A percentile compares a stretch with the other conserved stretches of the same genome.
These are phyloP conservation scores for Pterostichus madidus DNA, from an alignment of 2,888 invertebrate genomes.

Conservation along the genomic window DNA sequence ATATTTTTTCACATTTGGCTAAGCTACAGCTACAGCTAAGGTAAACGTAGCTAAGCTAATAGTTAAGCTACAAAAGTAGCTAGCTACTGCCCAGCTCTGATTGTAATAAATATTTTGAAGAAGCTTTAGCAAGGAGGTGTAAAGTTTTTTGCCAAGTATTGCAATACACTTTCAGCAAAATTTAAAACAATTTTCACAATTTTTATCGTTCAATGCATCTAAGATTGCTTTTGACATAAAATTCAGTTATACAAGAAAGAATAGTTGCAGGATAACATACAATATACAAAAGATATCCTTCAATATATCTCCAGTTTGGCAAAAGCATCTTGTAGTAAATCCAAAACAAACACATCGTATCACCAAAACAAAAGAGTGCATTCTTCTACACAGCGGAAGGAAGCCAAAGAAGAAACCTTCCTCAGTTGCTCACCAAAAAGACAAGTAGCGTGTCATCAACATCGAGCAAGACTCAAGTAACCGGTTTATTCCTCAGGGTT, in stretches of 20 bases:
- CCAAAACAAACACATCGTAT: constrained; percentile 26
- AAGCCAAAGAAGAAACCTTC: neutral
- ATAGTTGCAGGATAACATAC: neutral
- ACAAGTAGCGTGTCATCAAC: neutral
- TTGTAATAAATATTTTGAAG: too few relatives aligned
- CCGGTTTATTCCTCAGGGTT: too few relatives aligned
- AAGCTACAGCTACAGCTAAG: too few relatives aligned
- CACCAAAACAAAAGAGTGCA: constrained; percentile 36
- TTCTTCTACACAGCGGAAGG: constrained; percentile 1
- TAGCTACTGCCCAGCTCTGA: too few relatives aligned
- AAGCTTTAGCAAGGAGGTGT: too few relatives aligned
- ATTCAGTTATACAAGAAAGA: neutral
- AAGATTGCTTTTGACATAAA: constrained; percentile 1
- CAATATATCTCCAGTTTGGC: constrained; percentile 1
- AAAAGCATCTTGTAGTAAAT: constrained; percentile 15
- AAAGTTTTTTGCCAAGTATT: too few relatives aligned
- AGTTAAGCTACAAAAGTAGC: too few relatives aligned
- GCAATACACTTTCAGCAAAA: too few relatives aligned
- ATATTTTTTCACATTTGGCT: too few relatives aligned
- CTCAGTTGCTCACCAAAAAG: constrained; percentile 5
- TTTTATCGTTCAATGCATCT: too few relatives aligned
- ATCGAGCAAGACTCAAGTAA: neutral
- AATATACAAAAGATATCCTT: constrained; percentile 8
- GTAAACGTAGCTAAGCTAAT: too few relatives aligned
- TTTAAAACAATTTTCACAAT: too few relatives aligned